Evolutionary conservation across 2,888 invertebrate genomes (phyloP), one percentile per base, ranked within the genome.

Genomic region (Pseudanteris insignis): DNA sequence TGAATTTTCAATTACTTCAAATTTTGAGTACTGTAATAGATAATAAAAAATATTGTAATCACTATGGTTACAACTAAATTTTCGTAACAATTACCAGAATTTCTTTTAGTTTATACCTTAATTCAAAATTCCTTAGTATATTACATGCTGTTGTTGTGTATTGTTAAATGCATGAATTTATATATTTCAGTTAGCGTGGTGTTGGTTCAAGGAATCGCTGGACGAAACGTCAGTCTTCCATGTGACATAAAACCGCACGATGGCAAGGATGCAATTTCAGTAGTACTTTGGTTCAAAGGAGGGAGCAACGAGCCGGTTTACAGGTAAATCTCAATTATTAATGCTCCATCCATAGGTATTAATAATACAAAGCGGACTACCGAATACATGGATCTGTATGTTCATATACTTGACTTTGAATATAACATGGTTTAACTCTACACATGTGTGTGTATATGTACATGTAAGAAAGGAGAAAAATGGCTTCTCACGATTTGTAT

Each of bases 211-310:
- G 93, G 93, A 32, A 92, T 94, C 15, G 83, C 92, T 67, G 91
- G 90, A 32, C 89, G 90, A 81, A 90, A 89, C 76, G 91, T 91
- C 14, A 88, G 89, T 67, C 83, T 94, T 57, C 94, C 94, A n/a
- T 95, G 94, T 80, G 92, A 94, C 81, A 92, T 94, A 70, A 88
- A 89, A 72, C 90, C 94, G 5, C 85, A 88, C 66, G 89, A 91
- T 73, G 84, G 88, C 46, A 90, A 90, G 74, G 93, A 93, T 81
- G 88, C 89, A 30, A 91, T 93, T 55, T 90, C 91, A 71, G 92
- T 93, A 91, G 92, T 93, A 68, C 85, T 93, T 25, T 93, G 93
- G 93, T 93, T 92, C 82, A 91, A 92, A 77, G 92, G 92, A 79
- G 87, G 89, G 44, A 90, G 90, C 72, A 90, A 90, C 33, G 92